Evolutionary conservation across 35 echinoderm and acorn worm species (phyloP), one percentile per base, ranked within the genome.

Genomic region (Lytechinus variegatus): DNA sequence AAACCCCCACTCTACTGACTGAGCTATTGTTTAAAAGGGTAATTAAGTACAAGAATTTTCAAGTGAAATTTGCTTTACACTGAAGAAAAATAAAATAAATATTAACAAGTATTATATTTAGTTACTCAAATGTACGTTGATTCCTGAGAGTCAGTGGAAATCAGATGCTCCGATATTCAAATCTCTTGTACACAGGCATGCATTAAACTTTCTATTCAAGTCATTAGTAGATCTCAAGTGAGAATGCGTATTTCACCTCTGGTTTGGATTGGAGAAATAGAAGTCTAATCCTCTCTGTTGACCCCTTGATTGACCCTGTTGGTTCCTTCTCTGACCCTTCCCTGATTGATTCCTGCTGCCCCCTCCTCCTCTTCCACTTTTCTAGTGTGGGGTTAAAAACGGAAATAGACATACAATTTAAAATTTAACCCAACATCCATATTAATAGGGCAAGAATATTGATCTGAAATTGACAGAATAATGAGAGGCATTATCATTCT

Each of bases 211-310:
- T 79, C 66, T 79, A 21, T 14, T 21, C 0, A 79, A 79, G 19
- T 79, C 3, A 0, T 79, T 79, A n/a, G 66, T 4, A 79, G 66
- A 44, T 44, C 0, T 44, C 33, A 44, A 79, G 66, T 79, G 66
- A n/a, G 66, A 16, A 27, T 3, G 88, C 27, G 57, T 54, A 57
- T 93, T 87, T 27, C 87, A 55, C 72, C 61, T 95, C 56, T 96
- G 94, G 27, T 87, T 95, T 55, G 94, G 55, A 91, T 94, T 98
- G 10, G 97, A 98, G 66, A 98, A 98, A 93, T 98, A 98, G 61
- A 98, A 98, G 87, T 98, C 97, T 24, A 98, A 86, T 44, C 97
- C 97, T 95, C 97, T 94, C 54, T 95, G 91, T 61, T 97, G 56
- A 54, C 95, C 95, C 94, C 95, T 96, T 53, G 87, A 56, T 94